Percentiles rank a stretch among this genome's conserved stretches.
Evolutionary conservation across 2,113 vertebrate genomes (phyloP).

Genomic region (Platichthys flesus): DNA sequence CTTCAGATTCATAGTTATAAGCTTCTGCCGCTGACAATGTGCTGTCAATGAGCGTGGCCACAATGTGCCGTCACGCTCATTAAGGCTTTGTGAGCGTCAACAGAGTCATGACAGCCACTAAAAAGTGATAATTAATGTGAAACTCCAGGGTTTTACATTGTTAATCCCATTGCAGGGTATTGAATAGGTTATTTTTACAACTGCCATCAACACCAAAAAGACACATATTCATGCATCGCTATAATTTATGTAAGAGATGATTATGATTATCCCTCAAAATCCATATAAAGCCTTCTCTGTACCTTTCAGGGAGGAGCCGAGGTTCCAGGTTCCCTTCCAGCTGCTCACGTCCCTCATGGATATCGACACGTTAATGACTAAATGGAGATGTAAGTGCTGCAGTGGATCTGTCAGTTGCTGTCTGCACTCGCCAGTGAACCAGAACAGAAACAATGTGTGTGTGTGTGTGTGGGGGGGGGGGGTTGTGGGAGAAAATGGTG

Average conservation of each 20-base stretch:
- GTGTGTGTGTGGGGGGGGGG: too few relatives aligned
- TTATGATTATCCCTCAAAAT: background rate
- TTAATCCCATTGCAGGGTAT: background rate
- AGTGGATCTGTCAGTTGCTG: background rate
- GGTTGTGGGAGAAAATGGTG: too few relatives aligned
- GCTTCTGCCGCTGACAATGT: conserved; percentile 9
- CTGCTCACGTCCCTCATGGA: conserved; percentile 95
- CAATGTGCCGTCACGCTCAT: conserved; percentile 16
- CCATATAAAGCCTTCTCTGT: background rate
- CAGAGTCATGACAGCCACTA: conserved; percentile 4
- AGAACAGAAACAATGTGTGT: background rate
- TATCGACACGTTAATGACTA: conserved; percentile 93
- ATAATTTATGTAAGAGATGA: background rate
- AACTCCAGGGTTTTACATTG: background rate
- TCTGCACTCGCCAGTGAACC: background rate
- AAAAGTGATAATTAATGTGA: conserved; percentile 39
- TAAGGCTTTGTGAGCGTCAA: conserved; percentile 17
- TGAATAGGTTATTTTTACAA: conserved; percentile 20
- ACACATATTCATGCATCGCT: background rate
- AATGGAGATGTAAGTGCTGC: conserved; percentile 94
- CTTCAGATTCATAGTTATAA: conserved; percentile 8
- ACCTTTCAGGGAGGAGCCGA: conserved; percentile 90
- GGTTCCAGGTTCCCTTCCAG: conserved; percentile 98
- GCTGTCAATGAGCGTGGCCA: too few relatives aligned
- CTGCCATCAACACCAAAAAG: background rate